Percentiles rank a stretch among this genome's conserved stretches.
Evolutionary conservation across 2,797 vertebrate genomes (phyloP).

Genomic region (Fundulus diaphanus): DNA sequence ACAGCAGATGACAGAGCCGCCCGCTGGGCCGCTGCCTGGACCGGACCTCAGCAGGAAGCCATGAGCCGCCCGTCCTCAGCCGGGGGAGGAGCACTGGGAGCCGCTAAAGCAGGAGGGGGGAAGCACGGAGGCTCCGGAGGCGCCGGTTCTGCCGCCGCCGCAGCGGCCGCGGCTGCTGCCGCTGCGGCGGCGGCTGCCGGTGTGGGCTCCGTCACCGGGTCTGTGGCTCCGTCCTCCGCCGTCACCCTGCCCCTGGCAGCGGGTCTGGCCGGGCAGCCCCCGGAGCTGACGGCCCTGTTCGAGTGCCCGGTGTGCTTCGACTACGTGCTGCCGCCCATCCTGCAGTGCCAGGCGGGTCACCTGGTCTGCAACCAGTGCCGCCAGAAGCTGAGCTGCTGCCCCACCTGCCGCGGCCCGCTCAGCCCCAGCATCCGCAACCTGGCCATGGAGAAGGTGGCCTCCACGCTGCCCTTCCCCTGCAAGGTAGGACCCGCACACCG

Average conservation of each 20-base stretch:
- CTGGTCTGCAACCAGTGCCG: constrained; percentile 82
- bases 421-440: constrained; percentile 83
- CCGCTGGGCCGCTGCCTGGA: constrained; percentile 41
- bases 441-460: constrained; percentile 85
- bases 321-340: constrained; percentile 83
- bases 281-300: constrained; percentile 81
- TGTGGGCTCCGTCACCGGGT: constrained; percentile 65
- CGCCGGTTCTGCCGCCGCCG: constrained; percentile 40
- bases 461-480: constrained; percentile 82
- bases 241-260: constrained; percentile 58
- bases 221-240: constrained; percentile 45
- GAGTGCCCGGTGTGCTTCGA: constrained; percentile 85
- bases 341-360: constrained; percentile 84
- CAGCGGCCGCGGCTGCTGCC: constrained; percentile 32
- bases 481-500: constrained; percentile 72
- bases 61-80: constrained; percentile 84
- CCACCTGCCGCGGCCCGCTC: constrained; percentile 82
- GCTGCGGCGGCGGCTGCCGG: constrained; percentile 51
- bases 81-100: constrained; percentile 77
- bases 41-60: constrained; percentile 51
- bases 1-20: constrained; percentile 52
- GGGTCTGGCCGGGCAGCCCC: constrained; percentile 64
- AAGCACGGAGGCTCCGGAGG: constrained; percentile 75
- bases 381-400: constrained; percentile 84
- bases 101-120: constrained; percentile 75